Evolutionary conservation across 2,797 vertebrate genomes (phyloP).

Genomic region (Cyclura pinguis): DNA sequence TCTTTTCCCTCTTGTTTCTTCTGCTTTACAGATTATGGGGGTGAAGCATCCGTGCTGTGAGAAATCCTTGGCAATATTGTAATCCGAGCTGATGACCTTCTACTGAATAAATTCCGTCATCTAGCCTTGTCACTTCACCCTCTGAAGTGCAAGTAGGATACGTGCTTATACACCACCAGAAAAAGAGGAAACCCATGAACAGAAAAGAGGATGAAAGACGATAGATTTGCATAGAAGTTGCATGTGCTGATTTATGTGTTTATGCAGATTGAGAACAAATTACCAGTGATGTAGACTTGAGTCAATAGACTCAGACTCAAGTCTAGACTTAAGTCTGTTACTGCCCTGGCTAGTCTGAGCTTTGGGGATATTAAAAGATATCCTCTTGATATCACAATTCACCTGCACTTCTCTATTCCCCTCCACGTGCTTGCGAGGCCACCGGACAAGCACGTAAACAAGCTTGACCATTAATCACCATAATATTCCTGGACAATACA

Average conservation of each 20-base stretch:
- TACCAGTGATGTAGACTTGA: background rate
- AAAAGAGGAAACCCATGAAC: background rate
- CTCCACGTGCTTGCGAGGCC: too few relatives aligned
- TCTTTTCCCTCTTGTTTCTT: background rate
- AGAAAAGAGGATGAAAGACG: background rate
- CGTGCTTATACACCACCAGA: background rate
- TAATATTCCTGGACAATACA: too few relatives aligned
- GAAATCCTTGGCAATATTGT: constrained; percentile 23
- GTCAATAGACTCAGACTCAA: too few relatives aligned
- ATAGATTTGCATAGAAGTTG: background rate
- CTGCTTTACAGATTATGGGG: background rate
- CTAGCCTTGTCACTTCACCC: constrained; percentile 21
- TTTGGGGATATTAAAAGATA: too few relatives aligned
- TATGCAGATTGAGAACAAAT: background rate
- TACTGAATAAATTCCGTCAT: constrained; percentile 14
- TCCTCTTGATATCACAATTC: too few relatives aligned
- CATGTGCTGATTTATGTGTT: too few relatives aligned
- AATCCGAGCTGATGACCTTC: constrained; percentile 21
- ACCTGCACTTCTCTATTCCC: too few relatives aligned
- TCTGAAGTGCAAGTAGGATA: background rate
- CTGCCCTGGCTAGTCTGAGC: too few relatives aligned
- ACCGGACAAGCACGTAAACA: too few relatives aligned
- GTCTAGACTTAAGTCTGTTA: too few relatives aligned
- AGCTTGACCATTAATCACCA: too few relatives aligned
- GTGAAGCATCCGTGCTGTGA: background rate